Conservation (phyloP, 2,113 vertebrate species). For the Columba janthina region DNA sequence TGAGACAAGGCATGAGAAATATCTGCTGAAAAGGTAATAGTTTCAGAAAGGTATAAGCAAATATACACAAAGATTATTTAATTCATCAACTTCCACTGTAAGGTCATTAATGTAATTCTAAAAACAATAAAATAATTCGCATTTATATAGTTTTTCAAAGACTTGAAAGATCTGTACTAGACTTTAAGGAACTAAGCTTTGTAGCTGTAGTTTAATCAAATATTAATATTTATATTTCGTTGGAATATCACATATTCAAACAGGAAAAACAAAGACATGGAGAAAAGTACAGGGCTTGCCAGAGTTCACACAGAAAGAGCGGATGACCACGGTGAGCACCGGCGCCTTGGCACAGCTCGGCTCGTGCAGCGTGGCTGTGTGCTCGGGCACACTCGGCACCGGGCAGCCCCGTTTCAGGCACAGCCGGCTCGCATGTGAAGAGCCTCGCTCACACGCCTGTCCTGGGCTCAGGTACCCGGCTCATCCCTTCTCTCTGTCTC, state of each 20-base stretch:
- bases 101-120: background rate
- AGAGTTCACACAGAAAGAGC: background rate
- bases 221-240: slow-evolving; percentile 41
- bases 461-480: background rate
- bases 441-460: rapidly evolving
- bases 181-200: slow-evolving; percentile 26
- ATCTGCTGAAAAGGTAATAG: slow-evolving; percentile 66
- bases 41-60: slow-evolving; percentile 47
- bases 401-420: background rate
- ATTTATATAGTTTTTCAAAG: slow-evolving; percentile 33
- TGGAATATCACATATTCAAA: background rate
- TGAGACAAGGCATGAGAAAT: slow-evolving; percentile 74
- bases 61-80: slow-evolving; percentile 56
- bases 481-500: background rate
- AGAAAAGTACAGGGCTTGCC: background rate
- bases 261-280: slow-evolving; percentile 37
- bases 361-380: background rate
- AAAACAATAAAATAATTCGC: slow-evolving; percentile 15
- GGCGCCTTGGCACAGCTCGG: rapidly evolving
- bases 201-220: slow-evolving; percentile 23
- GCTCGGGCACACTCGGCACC: rapidly evolving
- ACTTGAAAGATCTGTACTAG: slow-evolving; percentile 19
- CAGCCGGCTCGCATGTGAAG: background rate
- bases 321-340: background rate
- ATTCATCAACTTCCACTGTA: slow-evolving; percentile 1